phyloP scores from a whole-genome alignment of 2,888 invertebrate genomes.

The Alentia gelatinosa region DNA sequence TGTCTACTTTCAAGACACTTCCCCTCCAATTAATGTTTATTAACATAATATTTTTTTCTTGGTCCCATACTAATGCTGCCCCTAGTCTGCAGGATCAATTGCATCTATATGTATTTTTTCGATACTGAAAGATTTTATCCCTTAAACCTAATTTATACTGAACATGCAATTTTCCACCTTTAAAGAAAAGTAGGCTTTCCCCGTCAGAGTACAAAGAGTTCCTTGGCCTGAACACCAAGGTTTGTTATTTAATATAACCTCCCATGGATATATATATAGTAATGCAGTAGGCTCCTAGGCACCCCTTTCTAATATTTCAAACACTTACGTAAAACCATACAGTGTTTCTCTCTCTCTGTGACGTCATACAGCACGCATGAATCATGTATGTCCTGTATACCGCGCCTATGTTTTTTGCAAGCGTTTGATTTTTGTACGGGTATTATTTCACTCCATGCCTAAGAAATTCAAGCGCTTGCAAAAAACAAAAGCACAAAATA shows the following conservation, averaged over 20 bases:
- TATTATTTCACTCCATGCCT: neutral
- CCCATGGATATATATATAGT: slow-evolving; percentile 9
- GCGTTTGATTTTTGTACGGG: neutral
- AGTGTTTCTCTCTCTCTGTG: neutral
- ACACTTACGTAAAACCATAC: slow-evolving; percentile 3
- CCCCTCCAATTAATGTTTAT: too few species aligned
- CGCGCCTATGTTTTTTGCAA: neutral
- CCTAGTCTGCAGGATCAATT: neutral
- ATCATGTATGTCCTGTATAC: neutral
- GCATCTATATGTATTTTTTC: neutral
- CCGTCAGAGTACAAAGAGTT: slow-evolving; percentile 47
- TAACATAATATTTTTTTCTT: neutral
- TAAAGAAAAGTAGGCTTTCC: slow-evolving; percentile 47
- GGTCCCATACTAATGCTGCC: neutral
- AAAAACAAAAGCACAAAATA: neutral
- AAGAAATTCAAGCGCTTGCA: neutral
- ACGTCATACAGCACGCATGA: neutral
- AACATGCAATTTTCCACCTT: slow-evolving; percentile 12
- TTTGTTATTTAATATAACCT: slow-evolving; percentile 41
- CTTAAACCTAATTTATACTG: neutral
- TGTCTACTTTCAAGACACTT: too few species aligned
- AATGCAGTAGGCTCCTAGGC: slow-evolving; percentile 33
- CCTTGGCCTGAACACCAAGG: slow-evolving; percentile 34
- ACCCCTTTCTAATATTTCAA: slow-evolving; percentile 30
- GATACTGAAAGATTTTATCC: neutral